These are phyloP conservation scores for Merops nubicus DNA, from an alignment of 2,113 vertebrate genomes.

Conservation along the genomic window DNA sequence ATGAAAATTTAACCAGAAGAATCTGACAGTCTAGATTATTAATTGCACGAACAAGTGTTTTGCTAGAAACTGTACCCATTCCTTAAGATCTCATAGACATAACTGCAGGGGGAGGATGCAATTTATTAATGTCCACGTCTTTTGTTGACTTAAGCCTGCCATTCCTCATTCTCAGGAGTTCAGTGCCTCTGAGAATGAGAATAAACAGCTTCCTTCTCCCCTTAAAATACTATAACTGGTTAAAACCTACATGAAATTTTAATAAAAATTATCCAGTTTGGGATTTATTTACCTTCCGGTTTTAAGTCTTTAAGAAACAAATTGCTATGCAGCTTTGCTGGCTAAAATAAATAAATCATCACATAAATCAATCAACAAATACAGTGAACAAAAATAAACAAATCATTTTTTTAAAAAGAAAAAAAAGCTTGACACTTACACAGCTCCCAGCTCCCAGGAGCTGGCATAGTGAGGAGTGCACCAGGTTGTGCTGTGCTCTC, in stretches of 20 bases:
- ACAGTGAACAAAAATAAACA: background rate
- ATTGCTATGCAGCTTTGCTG: background rate
- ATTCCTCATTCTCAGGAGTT: background rate
- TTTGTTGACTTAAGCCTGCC: background rate
- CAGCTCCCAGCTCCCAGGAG: background rate
- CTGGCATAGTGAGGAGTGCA: background rate
- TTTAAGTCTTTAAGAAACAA: conserved; percentile 20
- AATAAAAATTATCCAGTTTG: background rate
- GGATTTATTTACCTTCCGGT: background rate
- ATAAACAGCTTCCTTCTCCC: background rate
- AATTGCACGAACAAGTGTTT: background rate
- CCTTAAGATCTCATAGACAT: background rate
- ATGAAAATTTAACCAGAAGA: background rate
- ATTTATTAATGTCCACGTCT: background rate
- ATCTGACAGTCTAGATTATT: background rate
- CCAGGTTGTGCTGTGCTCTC: background rate
- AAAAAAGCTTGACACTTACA: background rate
- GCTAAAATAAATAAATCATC: conserved; percentile 8
- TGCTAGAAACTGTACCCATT: background rate
- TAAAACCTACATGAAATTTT: background rate
- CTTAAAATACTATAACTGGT: background rate
- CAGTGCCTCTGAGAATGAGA: background rate
- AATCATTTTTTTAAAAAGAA: background rate
- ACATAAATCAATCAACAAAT: conserved; percentile 26
- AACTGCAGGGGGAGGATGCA: background rate